phyloP scores from a whole-genome alignment of 2,888 invertebrate species.

The Troides oblongomaculatus region DNA sequence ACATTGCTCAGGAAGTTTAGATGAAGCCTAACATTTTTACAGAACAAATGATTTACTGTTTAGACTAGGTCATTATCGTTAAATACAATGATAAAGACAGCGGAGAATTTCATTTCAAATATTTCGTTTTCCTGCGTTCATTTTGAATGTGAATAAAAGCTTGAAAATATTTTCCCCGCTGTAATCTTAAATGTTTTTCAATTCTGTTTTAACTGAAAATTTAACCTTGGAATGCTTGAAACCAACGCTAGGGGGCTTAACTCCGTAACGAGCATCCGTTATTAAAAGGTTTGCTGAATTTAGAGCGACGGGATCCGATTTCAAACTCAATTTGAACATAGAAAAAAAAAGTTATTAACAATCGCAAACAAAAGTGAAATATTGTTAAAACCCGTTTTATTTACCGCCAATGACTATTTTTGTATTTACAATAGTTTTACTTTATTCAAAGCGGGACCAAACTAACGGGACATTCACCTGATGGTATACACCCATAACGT shows the following conservation, averaged over 20 bases:
- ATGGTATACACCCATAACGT: too few species aligned
- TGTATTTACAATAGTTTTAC: not conserved
- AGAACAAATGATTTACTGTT: too few species aligned
- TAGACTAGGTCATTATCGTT: too few species aligned
- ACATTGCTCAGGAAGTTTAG: too few species aligned
- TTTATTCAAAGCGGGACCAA: too few species aligned
- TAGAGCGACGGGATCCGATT: not conserved
- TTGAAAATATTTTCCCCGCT: not conserved
- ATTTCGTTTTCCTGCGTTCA: too few species aligned
- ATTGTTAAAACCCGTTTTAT: not conserved
- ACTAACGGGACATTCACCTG: too few species aligned
- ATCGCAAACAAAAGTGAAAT: not conserved
- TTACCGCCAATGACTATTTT: not conserved
- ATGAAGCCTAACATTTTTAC: too few species aligned
- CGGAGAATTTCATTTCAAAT: too few species aligned
- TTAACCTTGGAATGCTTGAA: constrained; percentile 4
- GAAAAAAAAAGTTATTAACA: constrained; percentile 1
- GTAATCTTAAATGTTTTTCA: constrained; percentile 7
- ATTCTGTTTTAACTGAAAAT: constrained; percentile 5
- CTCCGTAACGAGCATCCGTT: constrained; percentile 6
- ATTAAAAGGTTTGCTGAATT: constrained; percentile 6
- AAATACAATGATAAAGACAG: too few species aligned
- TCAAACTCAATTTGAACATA: not conserved
- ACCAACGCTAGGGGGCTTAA: constrained; percentile 7
- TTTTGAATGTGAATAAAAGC: not conserved